These are phyloP conservation scores for Plectrocnemia conspersa DNA, from an alignment of 1,140 invertebrate species.

Conservation along the genomic window DNA sequence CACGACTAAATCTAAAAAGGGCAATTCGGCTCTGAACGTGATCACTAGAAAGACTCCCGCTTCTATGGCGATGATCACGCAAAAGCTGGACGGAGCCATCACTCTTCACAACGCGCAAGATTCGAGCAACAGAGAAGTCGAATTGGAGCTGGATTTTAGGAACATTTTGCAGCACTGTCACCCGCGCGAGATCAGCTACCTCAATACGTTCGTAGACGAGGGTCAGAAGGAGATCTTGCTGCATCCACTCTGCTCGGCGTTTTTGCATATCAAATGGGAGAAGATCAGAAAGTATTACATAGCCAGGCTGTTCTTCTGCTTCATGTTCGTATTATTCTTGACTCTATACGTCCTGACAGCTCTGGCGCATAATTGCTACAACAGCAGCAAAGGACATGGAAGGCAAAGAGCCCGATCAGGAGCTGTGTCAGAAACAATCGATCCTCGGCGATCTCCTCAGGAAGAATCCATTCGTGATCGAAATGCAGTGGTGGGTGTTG, in stretches of 20 bases:
- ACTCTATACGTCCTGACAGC: constrained; percentile 73
- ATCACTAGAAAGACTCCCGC: constrained; percentile 78
- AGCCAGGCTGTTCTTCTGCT: constrained; percentile 70
- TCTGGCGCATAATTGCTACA: constrained; percentile 73
- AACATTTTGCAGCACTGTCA: constrained; percentile 72
- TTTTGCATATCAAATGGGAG: constrained; percentile 81
- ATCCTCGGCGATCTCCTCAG: constrained; percentile 66
- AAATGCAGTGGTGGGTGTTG: constrained; percentile 73
- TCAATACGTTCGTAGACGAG: constrained; percentile 78
- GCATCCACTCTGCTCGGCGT: constrained; percentile 78
- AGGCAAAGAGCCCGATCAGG: constrained; percentile 62
- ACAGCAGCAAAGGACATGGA: constrained; percentile 63
- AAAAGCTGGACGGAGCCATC: constrained; percentile 72
- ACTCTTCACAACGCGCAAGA: constrained; percentile 72
- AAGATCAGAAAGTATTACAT: constrained; percentile 86
- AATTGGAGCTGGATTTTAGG: constrained; percentile 75
- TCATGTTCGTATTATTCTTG: constrained; percentile 72
- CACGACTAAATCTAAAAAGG: constrained; percentile 75
- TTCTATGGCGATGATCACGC: constrained; percentile 68
- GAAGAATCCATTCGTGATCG: constrained; percentile 66
- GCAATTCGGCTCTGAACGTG: constrained; percentile 74
- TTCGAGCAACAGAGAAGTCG: constrained; percentile 70
- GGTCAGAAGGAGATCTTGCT: constrained; percentile 77
- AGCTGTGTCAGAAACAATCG: constrained; percentile 68
- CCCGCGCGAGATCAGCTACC: constrained; percentile 72